Base-by-base conservation (phyloP, 1,140 invertebrate genomes). In the Drosophila gunungcola region DNA sequence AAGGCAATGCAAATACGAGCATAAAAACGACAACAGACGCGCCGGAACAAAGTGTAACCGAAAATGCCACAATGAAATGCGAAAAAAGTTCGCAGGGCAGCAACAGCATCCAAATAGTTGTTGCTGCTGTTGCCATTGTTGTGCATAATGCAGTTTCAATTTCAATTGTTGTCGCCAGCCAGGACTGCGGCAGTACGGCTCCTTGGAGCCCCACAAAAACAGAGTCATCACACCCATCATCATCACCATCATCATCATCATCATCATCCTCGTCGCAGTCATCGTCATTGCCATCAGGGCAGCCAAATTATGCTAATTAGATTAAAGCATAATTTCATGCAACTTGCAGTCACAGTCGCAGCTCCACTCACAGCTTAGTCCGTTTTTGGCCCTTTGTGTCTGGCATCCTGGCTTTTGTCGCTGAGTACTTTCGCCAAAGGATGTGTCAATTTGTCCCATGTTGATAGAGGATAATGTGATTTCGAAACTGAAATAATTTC, bases 301-400 rank as follows among this genome's bases (percentile, higher is more conserved):
- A 69, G 83, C 78, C 83, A 89, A 89, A 89, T 89, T 89, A 89
- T 90, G 84, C 84, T 89, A 89, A 89, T 90, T 89, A 90, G 85
- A 89, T 89, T 90, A 78, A 85, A 89, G 85, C 77, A 89, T 90
- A 89, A 89, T 90, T 89, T 89, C 77, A 89, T 88, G 80, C 84
- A 90, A 90, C 76, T 88, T 84, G 65, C 83, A 75, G 64, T 81
- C 75, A 73, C 65, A 72, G 73, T 74, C 83, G 51, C 65, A 60
- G 42, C 43, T 58, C 45, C 45, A 61, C 13, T 45, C 56, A 25
- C 29, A 49, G 46, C 27, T 38, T 34, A 53, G 70, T 70, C 57
- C 49, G 53, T 42, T 43, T 43, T 56, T 6, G 57, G 49, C 70
- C 55, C 64, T 72, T 72, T 72, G 52, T 57, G 41, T 52, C 52